A percentile compares a stretch with the other conserved stretches of the same genome.
Conservation (phyloP, 2,797 vertebrate species). For the Sebastes trivittatus region DNA sequence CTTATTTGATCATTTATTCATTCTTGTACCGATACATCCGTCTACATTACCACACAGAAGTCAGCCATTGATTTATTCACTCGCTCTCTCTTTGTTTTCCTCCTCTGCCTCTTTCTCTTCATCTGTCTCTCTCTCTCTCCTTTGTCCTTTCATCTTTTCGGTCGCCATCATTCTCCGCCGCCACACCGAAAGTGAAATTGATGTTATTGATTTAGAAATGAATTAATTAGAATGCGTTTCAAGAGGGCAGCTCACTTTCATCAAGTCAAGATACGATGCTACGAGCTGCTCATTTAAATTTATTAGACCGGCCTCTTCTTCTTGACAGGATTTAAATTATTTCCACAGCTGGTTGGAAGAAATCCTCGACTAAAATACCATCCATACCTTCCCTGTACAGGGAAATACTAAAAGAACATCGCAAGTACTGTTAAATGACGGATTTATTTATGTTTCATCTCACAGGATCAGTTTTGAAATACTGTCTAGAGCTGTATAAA, state of each 20-base stretch:
- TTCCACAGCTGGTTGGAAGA: constrained; percentile 13
- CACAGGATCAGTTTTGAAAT: background rate
- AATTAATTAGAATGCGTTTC: constrained; percentile 73
- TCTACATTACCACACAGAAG: constrained; percentile 59
- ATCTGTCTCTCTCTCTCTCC: background rate
- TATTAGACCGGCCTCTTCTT: constrained; percentile 20
- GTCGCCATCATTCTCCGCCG: constrained; percentile 25
- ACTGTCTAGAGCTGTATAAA: background rate
- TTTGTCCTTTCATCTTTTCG: constrained; percentile 61
- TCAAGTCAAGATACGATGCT: constrained; percentile 58
- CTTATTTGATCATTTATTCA: constrained; percentile 66
- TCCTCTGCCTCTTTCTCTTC: background rate
- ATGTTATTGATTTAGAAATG: constrained; percentile 74
- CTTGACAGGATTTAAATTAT: constrained; percentile 27
- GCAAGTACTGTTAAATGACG: background rate
- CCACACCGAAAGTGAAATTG: constrained; percentile 33
- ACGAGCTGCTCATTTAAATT: constrained; percentile 65
- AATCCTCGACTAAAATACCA: background rate
- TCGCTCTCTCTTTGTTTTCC: constrained; percentile 28
- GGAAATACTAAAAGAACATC: background rate
- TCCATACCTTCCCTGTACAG: background rate
- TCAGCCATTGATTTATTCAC: constrained; percentile 59
- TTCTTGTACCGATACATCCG: constrained; percentile 41
- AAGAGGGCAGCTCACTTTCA: constrained; percentile 66
- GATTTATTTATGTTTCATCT: background rate